phyloP scores from a whole-genome alignment of 2,888 invertebrate genomes.

The Cosmopolites sordidus region DNA sequence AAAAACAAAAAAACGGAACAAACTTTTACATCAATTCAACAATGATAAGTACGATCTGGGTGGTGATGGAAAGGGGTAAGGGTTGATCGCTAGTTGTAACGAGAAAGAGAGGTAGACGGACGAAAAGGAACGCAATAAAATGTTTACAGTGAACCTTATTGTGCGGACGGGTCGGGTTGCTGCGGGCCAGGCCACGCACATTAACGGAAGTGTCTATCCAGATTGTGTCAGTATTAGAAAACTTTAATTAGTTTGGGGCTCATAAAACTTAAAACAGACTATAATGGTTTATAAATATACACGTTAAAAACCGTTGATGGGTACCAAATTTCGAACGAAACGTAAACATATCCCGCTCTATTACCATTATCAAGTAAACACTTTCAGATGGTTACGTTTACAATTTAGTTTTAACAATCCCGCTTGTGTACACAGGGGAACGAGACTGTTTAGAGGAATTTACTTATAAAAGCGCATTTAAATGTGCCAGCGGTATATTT shows the following conservation, averaged over 20 bases:
- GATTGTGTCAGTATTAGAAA: slow-evolving; percentile 24
- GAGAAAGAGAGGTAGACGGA: no score
- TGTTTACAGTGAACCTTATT: background rate
- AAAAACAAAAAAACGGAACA: no score
- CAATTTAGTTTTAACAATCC: slow-evolving; percentile 45
- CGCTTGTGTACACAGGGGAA: slow-evolving; percentile 44
- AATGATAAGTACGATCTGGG: no score
- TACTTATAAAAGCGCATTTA: slow-evolving; percentile 44
- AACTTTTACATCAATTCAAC: no score
- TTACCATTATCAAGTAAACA: slow-evolving; percentile 38
- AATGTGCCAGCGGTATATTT: slow-evolving; percentile 40
- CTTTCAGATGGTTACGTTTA: slow-evolving; percentile 44
- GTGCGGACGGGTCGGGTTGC: background rate
- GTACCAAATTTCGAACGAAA: slow-evolving; percentile 44
- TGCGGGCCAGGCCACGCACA: background rate
- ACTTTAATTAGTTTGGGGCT: slow-evolving; percentile 33
- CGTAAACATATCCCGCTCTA: slow-evolving; percentile 43
- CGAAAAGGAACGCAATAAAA: background rate
- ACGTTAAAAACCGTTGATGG: slow-evolving; percentile 43
- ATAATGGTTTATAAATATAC: slow-evolving; percentile 43
- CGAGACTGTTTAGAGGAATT: slow-evolving; percentile 44
- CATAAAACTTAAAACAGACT: slow-evolving; percentile 41
- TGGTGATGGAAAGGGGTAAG: no score
- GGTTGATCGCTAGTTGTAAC: no score
- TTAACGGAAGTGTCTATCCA: slow-evolving; percentile 24